Evolutionary conservation across 2,888 invertebrate species (phyloP), one percentile per base, ranked within the genome.

Genomic region (Polydesmus complanatus): DNA sequence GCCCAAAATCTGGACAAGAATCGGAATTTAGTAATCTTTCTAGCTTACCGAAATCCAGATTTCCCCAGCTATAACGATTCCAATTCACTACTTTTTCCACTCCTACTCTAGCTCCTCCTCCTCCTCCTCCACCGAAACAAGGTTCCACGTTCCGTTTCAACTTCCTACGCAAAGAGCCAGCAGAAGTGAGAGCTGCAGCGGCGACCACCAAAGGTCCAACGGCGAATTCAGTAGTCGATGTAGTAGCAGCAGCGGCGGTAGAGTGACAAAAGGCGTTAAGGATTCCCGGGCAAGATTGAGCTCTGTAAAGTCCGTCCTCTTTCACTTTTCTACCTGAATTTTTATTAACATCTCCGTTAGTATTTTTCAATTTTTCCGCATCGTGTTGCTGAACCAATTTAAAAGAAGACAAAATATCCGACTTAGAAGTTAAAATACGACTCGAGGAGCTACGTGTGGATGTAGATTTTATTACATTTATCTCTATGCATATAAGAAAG

Each of bases 221-320:
- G 22, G 27, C 18, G 21, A 22, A 47, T 19, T 49, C 58, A 22
- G n/a, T 18, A 2, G 21, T 14, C 2, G 19, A 19, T 11, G 54
- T 21, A 14, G 62, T 50, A 3, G 50, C 54, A 2, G 58, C 25
- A 22, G 53, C 22, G n/a, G 56, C 27, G 14, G 37, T 5, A 8
- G 37, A 37, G 14, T 37, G 37, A 14, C 61, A 55, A 18, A 61
- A 47, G 22, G 51, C 54, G 27, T 55, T 67, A n/a, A 67, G 62
- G 62, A 69, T 69, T 26, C 69, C 69, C 19, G 70, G 70, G 63
- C 70, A 70, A 49, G 69, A 69, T 53, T 69, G 68, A 53, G 69
- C 69, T 25, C 70, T 61, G 58, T 69, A 69, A 5, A 69, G 65
- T 51, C 68, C 65, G 55, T 68, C 67, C 23, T 64, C 60, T n/a